phyloP scores from a whole-genome alignment of 2,797 vertebrate genomes.

The Serranus cabrilla region DNA sequence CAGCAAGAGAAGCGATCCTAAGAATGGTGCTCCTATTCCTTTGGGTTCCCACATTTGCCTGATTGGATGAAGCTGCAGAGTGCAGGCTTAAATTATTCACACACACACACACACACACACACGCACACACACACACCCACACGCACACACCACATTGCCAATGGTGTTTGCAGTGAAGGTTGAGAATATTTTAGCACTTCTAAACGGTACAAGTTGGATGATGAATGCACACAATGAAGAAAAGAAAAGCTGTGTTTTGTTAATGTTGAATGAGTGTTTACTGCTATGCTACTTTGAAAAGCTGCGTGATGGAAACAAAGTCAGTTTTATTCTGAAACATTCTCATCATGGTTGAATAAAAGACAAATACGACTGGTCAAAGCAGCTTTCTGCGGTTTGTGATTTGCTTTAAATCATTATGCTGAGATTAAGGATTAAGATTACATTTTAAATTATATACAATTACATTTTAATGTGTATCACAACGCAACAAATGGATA shows the following conservation, averaged over 20 bases:
- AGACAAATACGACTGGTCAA: not conserved
- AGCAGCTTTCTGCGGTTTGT: not conserved
- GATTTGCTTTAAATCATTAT: not conserved
- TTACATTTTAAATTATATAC: too few relatives aligned
- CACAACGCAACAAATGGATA: not conserved
- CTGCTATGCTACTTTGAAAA: not conserved
- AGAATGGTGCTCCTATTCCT: conserved; percentile 35
- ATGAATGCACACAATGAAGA: conserved; percentile 16
- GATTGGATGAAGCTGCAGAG: conserved; percentile 45
- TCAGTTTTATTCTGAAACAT: not conserved
- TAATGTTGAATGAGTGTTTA: not conserved
- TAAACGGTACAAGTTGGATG: conserved; percentile 33
- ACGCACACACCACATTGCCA: conserved; percentile 5
- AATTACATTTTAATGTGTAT: not conserved
- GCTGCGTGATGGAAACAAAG: not conserved
- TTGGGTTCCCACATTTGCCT: conserved; percentile 29
- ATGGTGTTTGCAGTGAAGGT: conserved; percentile 27
- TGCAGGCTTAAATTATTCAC: conserved; percentile 58
- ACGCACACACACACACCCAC: not conserved
- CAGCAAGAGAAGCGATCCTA: conserved; percentile 18
- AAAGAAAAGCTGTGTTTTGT: not conserved
- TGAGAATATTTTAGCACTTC: conserved; percentile 34
- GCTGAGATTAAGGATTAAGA: not conserved
- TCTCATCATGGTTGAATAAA: not conserved
- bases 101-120: conserved; percentile 23